A percentile compares a stretch with the other conserved stretches of the same genome.
Evolutionary conservation across 2,888 invertebrate species (phyloP).

Genomic region (Muscina levida): DNA sequence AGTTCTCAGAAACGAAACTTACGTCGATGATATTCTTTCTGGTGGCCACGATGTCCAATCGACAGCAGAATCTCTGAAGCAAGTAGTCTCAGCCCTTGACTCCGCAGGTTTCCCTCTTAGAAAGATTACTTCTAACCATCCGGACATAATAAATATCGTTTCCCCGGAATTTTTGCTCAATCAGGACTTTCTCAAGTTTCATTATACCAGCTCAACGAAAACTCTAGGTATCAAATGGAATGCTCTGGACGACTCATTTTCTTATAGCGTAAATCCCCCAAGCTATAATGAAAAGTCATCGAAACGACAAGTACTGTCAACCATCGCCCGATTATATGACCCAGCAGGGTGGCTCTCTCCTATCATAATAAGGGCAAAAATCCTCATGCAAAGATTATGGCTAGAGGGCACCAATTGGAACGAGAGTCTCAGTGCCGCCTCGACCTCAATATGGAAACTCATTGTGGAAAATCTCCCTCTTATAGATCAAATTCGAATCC

Average conservation of each 20-base stretch:
- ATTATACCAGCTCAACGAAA: conserved; percentile 19
- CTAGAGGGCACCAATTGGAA: conserved; percentile 26
- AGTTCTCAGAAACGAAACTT: conserved; percentile 27
- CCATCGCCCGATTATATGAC: background rate
- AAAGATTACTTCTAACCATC: conserved; percentile 34
- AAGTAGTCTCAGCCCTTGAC: background rate
- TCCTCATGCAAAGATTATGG: conserved; percentile 7
- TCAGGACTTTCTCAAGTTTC: conserved; percentile 25
- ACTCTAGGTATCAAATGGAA: too few species aligned
- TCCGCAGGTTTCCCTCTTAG: conserved; percentile 30
- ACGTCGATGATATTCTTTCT: conserved; percentile 35
- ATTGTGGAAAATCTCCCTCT: too few species aligned
- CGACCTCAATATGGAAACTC: background rate
- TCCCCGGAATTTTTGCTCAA: conserved; percentile 26
- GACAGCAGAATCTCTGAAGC: background rate
- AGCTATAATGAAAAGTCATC: background rate
- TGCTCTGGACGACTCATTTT: conserved; percentile 15
- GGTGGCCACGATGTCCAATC: conserved; percentile 9
- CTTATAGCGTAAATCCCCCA: background rate
- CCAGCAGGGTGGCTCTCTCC: conserved; percentile 33
- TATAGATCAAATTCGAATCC: conserved; percentile 30
- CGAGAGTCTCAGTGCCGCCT: background rate
- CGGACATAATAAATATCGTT: conserved; percentile 5
- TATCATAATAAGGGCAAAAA: conserved; percentile 28
- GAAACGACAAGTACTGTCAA: background rate